Base-by-base conservation (phyloP, 2,797 vertebrate species). In the Falco berigora region DNA sequence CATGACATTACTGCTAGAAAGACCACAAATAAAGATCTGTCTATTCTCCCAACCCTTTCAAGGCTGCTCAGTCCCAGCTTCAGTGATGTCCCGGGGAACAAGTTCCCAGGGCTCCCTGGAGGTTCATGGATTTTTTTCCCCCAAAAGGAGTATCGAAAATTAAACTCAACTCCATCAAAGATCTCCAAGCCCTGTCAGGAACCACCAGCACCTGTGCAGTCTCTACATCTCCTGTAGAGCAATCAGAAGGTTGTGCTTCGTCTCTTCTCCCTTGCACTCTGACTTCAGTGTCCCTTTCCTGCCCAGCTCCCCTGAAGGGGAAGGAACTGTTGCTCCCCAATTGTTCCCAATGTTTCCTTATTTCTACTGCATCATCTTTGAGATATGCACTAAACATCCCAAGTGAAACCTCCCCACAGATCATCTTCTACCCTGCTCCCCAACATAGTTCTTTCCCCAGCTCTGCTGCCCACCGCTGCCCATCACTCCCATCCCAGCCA, bases 11-110 rank as follows among this genome's bases (percentile, higher is more conserved):
- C 34, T 4, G 78, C 12, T 5, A 92, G 53, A 28, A 85, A 78
- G 74, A 78, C 9, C 22, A 49, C 2, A 2, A 88, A 59, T 7
- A 4, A 79, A 69, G 20, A 69, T 36, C 16, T 61, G 9, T 3
- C 0, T 6, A 38, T 20, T 25, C 25, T 77, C 28, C 67, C 59
- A 73, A 3, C 6, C 25, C 18, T 23, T 82, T 42, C 74, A 52
- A 87, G 46, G 58, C 23, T 71, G 44, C 28, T 62, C 38, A 12
- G 38, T 62, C 76, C 63, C 27, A 11, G 32, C 24, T 36, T 50
- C 90, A 89, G 49, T 2, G 1, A 63, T 5, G 9, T 40, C 40
- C 67, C 3, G 0, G 11, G 36, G 12, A 86, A 71, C 0, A 1
- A 67, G 58, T 23, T 63, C 77, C 44, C 52, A 55, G 36, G 15